Conservation (phyloP, 2,888 invertebrate species). For the Neocrepidodera transversa region DNA sequence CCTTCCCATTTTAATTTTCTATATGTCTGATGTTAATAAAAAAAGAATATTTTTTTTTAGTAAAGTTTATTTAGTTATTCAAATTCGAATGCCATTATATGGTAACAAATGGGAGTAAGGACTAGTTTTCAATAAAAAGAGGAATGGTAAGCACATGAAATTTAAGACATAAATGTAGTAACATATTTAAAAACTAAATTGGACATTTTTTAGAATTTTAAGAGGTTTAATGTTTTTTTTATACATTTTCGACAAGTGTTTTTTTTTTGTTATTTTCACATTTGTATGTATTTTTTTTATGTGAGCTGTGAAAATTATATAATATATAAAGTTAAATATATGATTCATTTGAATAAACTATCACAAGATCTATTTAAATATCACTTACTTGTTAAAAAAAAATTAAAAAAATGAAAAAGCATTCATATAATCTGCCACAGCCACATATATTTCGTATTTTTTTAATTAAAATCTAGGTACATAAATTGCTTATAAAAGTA, state of each 20-base stretch:
- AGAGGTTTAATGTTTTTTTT: conserved; percentile 2
- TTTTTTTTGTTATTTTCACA: conserved; percentile 2
- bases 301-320: conserved; percentile 1
- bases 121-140: conserved; percentile 35
- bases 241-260: not conserved
- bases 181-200: conserved; percentile 11
- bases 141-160: conserved; percentile 21
- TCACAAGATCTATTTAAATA: conserved; percentile 10
- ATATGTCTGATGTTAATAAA: not conserved
- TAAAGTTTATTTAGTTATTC: conserved; percentile 31
- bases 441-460: not conserved
- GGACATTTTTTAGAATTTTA: conserved; percentile 5
- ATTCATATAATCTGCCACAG: not conserved
- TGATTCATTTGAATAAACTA: not conserved
- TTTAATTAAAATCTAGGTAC: conserved; percentile 4
- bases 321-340: not conserved
- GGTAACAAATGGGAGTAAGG: conserved; percentile 41
- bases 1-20: not conserved
- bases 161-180: conserved; percentile 8
- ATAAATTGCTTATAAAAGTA: conserved; percentile 4
- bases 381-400: not conserved
- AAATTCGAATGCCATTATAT: conserved; percentile 37
- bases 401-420: conserved; percentile 9
- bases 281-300: conserved; percentile 10
- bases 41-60: not conserved